These are phyloP conservation scores for Branchipolynoe longqiensis DNA, from an alignment of 2,888 invertebrate species.

Conservation along the genomic window DNA sequence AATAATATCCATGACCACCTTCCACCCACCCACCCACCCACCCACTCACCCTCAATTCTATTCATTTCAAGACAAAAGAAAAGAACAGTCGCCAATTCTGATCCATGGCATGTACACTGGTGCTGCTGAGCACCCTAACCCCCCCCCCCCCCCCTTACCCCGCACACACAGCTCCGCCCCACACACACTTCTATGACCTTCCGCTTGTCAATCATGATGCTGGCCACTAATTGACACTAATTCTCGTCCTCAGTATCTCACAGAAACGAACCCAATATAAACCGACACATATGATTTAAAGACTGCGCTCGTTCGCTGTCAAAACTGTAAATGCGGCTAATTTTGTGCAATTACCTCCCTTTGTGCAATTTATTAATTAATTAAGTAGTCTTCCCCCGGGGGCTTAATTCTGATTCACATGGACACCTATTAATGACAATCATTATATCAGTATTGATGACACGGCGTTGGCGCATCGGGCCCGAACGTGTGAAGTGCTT, in stretches of 20 bases:
- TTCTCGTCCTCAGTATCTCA: not conserved
- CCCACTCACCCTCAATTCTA: too few relatives aligned
- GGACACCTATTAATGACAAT: constrained; percentile 33
- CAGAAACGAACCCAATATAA: constrained; percentile 36
- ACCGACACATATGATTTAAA: constrained; percentile 24
- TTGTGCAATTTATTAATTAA: constrained; percentile 23
- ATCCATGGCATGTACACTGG: too few relatives aligned
- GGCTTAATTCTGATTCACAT: constrained; percentile 33
- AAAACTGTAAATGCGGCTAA: constrained; percentile 5
- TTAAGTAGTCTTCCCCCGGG: too few relatives aligned
- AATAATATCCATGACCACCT: too few relatives aligned
- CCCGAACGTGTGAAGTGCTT: not conserved
- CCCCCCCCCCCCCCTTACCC: not conserved
- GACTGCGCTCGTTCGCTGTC: not conserved
- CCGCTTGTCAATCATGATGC: too few relatives aligned
- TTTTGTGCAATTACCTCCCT: constrained; percentile 34
- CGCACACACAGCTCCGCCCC: not conserved
- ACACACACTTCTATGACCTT: too few relatives aligned
- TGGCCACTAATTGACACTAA: constrained; percentile 18
- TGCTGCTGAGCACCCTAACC: too few relatives aligned
- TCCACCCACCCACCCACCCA: too few relatives aligned
- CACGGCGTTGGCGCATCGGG: not conserved
- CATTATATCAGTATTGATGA: constrained; percentile 25
- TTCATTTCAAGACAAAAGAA: too few relatives aligned
- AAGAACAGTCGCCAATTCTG: too few relatives aligned